Percentiles rank a stretch among this genome's conserved stretches.
phyloP scores from a whole-genome alignment of 2,888 invertebrate species.

The Eupithecia dodoneata region DNA sequence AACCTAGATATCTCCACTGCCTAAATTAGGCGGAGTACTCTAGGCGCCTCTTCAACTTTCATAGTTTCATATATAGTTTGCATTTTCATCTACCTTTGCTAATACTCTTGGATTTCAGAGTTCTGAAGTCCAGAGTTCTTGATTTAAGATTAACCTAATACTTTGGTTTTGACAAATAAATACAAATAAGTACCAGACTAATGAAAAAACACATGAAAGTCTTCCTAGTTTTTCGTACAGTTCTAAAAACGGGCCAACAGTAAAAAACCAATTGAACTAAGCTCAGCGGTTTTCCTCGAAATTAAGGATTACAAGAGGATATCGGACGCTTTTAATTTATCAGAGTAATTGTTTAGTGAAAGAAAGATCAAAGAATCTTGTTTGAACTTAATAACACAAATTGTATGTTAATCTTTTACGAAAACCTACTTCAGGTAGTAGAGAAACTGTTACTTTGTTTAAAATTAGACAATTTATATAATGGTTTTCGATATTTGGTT shows the following conservation, averaged over 20 bases:
- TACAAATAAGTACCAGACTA: background rate
- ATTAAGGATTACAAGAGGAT: background rate
- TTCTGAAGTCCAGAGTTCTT: background rate
- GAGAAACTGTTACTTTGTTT: background rate
- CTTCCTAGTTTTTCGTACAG: background rate
- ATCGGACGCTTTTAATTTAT: background rate
- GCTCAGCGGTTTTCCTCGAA: background rate
- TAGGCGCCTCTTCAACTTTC: constrained; percentile 10
- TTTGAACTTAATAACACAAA: background rate
- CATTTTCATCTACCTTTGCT: background rate
- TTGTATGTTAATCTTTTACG: background rate
- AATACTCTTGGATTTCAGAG: background rate
- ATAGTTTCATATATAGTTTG: background rate
- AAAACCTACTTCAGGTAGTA: background rate
- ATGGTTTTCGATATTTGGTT: background rate
- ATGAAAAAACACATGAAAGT: background rate
- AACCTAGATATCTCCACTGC: constrained; percentile 50
- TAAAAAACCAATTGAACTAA: background rate
- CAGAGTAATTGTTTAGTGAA: background rate
- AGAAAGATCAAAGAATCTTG: background rate
- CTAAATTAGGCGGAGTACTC: constrained; percentile 24
- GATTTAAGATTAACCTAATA: background rate
- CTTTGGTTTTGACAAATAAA: no score
- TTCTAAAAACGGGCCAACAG: background rate
- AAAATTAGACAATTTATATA: background rate